Base-by-base conservation (phyloP, 2,797 vertebrate species). In the Aulostomus chinensis region DNA sequence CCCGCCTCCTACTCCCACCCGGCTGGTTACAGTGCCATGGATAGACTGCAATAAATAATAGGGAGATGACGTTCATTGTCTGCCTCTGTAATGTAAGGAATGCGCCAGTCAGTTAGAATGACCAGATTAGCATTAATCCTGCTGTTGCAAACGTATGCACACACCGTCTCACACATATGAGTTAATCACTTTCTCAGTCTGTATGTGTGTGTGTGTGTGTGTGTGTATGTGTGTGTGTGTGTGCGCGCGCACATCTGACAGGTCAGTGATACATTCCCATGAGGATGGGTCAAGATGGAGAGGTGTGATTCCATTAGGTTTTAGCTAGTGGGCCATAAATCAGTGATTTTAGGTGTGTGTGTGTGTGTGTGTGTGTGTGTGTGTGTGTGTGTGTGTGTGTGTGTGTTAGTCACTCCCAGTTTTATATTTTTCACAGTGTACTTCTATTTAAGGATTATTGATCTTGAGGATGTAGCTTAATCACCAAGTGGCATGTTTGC, bases 221-320 rank as follows among this genome's bases (percentile, higher is more conserved):
- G 21, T 16, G 22, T 28, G 11, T 29, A 32, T 40, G 18, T 28
- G 41, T 6, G 28, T 5, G 25, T 12, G 53, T 3, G 43, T 11
- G 35, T 7, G 35, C 34, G 32, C 12, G 22, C 45, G 68, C 6
- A 4, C 33, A 13, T 48, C 32, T 61, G 57, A 62, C 45, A 36
- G 53, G 47, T 63, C 67, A 57, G 65, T 78, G 63, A 83, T 80
- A 53, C 50, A 79, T 80, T 81, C 62, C 58, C 18, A 30, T 78
- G 80, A 85, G 85, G 64, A 38, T 72, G 68, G 42, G 60, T 52
- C 47, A 42, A 73, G 73, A 85, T 74, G 67, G 73, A 80, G 76
- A 77, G 66, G 67, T 47, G 76, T 68, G 73, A 58, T 84, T 80
- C 83, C 85, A 88, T 91, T 90, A 86, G 78, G 65, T 81, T 73